phyloP scores from a whole-genome alignment of 2,888 invertebrate species.

The Boloria euphrosyne region DNA sequence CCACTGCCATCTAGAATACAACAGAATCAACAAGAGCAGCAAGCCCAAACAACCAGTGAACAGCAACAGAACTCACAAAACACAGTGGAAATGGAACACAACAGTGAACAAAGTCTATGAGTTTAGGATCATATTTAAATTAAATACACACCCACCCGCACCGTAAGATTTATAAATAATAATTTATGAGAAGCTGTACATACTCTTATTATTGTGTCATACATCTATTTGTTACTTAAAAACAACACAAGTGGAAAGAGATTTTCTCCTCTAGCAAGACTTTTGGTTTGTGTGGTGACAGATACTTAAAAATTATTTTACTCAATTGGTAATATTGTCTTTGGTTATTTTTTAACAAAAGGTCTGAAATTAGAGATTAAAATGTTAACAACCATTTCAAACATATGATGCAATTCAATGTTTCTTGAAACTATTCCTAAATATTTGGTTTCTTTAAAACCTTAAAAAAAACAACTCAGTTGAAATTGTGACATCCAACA shows the following conservation, averaged over 20 bases:
- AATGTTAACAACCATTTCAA: too few species aligned
- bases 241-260: background rate
- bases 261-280: background rate
- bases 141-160: conserved; percentile 29
- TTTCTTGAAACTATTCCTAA: background rate
- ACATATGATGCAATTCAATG: too few species aligned
- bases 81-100: conserved; percentile 64
- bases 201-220: conserved; percentile 6
- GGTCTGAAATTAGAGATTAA: too few species aligned
- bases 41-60: conserved; percentile 51
- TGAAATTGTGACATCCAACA: conserved; percentile 20
- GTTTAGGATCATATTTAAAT: conserved; percentile 44
- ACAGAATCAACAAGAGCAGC: conserved; percentile 61
- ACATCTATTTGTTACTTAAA: background rate
- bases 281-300: background rate
- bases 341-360: too few species aligned
- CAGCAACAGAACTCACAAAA: conserved; percentile 58
- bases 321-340: background rate
- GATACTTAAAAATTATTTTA: background rate
- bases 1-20: conserved; percentile 75
- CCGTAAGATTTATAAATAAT: conserved; percentile 16
- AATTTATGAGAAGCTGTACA: conserved; percentile 23
- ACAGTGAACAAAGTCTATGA: conserved; percentile 66
- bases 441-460: background rate
- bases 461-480: background rate